Conservation (phyloP, 1,140 invertebrate species). For the Drosophila pruinosa region DNA sequence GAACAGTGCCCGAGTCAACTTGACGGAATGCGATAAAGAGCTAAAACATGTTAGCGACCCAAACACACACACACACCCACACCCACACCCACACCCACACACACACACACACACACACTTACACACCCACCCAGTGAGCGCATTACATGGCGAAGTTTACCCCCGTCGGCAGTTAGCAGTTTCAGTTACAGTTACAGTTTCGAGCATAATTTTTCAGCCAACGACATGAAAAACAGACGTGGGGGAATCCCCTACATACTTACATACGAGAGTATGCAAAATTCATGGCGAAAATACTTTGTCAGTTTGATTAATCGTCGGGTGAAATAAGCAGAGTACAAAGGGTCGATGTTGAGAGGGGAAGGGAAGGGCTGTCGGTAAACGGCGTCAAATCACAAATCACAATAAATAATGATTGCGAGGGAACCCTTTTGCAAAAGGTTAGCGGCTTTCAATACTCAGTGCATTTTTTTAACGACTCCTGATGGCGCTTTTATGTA, state of each 20-base stretch:
- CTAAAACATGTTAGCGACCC: slow-evolving; percentile 57
- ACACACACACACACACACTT: background rate
- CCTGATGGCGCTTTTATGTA: slow-evolving; percentile 73
- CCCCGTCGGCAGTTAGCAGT: slow-evolving; percentile 49
- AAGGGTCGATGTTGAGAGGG: background rate
- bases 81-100: background rate
- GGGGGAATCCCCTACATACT: background rate
- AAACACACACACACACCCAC: background rate
- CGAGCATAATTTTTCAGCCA: slow-evolving; percentile 55
- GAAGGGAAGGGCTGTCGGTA: slow-evolving; percentile 22
- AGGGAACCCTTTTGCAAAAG: slow-evolving; percentile 41
- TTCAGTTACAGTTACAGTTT: slow-evolving; percentile 37
- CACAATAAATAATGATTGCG: slow-evolving; percentile 72
- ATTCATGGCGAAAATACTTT: slow-evolving; percentile 63
- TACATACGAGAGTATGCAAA: slow-evolving; percentile 49
- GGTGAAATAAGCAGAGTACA: slow-evolving; percentile 17
- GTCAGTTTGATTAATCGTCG: slow-evolving; percentile 76
- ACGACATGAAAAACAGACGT: background rate
- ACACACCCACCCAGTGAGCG: background rate
- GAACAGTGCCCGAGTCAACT: slow-evolving; percentile 5
- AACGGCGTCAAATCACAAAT: slow-evolving; percentile 75
- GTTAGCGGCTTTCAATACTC: slow-evolving; percentile 10
- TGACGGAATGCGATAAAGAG: slow-evolving; percentile 62
- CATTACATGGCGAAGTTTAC: slow-evolving; percentile 35
- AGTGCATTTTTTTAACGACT: slow-evolving; percentile 51